A percentile compares a stretch with the other conserved stretches of the same genome.
Conservation (phyloP, 2,888 invertebrate genomes). For the Digitonthophagus gazella region DNA sequence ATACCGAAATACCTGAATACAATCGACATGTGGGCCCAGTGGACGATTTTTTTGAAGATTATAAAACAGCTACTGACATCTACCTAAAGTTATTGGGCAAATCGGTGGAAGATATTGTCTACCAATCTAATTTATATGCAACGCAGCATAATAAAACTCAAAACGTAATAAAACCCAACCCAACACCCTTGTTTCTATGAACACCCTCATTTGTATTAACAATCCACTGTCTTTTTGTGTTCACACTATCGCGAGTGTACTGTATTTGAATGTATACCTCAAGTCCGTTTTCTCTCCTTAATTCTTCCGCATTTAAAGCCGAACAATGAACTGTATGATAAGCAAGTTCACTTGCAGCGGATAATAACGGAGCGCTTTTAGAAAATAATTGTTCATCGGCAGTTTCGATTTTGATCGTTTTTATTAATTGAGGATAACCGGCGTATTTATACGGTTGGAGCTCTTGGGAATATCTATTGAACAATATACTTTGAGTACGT, state of each 20-base stretch:
- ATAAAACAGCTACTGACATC: too few relatives aligned
- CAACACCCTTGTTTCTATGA: too few relatives aligned
- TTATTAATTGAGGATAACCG: slow-evolving; percentile 95
- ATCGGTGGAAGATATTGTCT: too few relatives aligned
- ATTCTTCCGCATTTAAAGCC: slow-evolving; percentile 95
- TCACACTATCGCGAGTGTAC: too few relatives aligned
- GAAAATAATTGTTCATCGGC: slow-evolving; percentile 91
- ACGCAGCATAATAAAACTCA: slow-evolving; percentile 21
- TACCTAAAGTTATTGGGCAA: too few relatives aligned
- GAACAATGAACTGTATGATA: slow-evolving; percentile 97
- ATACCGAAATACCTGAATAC: too few relatives aligned
- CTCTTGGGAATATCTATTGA: slow-evolving; percentile 87
- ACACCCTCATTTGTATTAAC: too few relatives aligned
- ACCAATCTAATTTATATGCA: slow-evolving; percentile 20
- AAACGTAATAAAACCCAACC: slow-evolving; percentile 21
- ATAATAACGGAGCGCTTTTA: slow-evolving; percentile 76
- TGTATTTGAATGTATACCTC: slow-evolving; percentile 55
- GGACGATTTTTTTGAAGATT: too few relatives aligned
- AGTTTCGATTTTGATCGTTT: slow-evolving; percentile 92
- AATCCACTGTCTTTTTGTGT: too few relatives aligned
- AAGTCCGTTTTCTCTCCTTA: slow-evolving; percentile 89
- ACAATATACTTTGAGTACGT: slow-evolving; percentile 91
- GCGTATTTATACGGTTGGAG: slow-evolving; percentile 97
- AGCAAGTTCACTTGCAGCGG: slow-evolving; percentile 91
- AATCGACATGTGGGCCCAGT: too few relatives aligned